These are phyloP conservation scores for Muraenolepis orangiensis DNA, from an alignment of 2,797 vertebrate species.

Conservation along the genomic window DNA sequence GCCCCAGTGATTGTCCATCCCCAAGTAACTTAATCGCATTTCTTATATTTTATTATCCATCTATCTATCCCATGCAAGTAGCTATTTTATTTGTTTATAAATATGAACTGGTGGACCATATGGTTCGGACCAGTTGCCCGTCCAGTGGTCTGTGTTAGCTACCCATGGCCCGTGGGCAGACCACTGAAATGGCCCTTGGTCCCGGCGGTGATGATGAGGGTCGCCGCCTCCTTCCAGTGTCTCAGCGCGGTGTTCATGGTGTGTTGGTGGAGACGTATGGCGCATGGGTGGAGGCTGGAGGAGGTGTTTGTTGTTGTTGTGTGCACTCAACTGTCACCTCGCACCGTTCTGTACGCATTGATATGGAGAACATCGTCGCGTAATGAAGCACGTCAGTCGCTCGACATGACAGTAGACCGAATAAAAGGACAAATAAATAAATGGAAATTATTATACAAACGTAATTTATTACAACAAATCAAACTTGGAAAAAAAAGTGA, in stretches of 20 bases:
- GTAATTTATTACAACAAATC: too few species aligned
- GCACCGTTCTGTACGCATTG: not conserved
- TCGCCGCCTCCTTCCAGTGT: constrained; percentile 85
- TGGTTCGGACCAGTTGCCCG: too few species aligned
- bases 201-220: constrained; percentile 78
- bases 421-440: not conserved
- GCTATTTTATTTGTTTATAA: too few species aligned
- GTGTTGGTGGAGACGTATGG: not conserved
- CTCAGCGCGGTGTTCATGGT: constrained; percentile 73
- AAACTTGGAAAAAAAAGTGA: too few species aligned
- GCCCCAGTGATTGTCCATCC: too few species aligned
- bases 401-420: not conserved
- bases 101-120: too few species aligned
- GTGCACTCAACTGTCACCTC: not conserved
- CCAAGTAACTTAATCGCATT: too few species aligned
- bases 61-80: too few species aligned
- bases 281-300: not conserved
- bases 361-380: not conserved
- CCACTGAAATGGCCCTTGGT: too few species aligned
- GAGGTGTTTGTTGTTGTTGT: not conserved
- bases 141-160: too few species aligned
- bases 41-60: too few species aligned
- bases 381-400: not conserved
- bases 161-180: too few species aligned
- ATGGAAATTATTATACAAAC: not conserved